Conservation (phyloP, 2,888 invertebrate species). For the Ormyrus rosae region DNA sequence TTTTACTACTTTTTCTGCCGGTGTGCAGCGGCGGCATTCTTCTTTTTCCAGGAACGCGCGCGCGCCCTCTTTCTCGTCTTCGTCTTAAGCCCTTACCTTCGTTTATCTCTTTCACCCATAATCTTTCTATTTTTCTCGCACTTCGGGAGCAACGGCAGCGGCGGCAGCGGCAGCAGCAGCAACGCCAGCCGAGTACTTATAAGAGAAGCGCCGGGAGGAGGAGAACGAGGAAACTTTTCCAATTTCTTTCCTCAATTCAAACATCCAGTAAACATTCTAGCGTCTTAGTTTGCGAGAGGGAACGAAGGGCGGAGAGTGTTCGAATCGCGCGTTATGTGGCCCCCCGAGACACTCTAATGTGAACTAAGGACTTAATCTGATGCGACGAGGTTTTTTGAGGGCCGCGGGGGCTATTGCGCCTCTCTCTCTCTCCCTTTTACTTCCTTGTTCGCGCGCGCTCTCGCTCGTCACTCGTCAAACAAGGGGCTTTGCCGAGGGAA, state of each 20-base stretch:
- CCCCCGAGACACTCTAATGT: conserved; percentile 1
- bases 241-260: conserved; percentile 65
- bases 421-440: too few relatives aligned
- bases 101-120: conserved; percentile 57
- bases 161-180: not conserved
- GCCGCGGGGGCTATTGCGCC: too few relatives aligned
- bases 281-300: not conserved
- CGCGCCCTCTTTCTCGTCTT: not conserved
- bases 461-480: too few relatives aligned
- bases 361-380: conserved; percentile 38
- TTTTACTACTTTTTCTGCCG: not conserved
- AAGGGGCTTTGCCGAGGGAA: too few relatives aligned
- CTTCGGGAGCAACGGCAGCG: conserved; percentile 13
- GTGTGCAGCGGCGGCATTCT: not conserved
- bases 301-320: not conserved
- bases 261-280: conserved; percentile 61
- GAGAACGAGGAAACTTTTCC: conserved; percentile 65
- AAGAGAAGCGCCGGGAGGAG: conserved; percentile 3
- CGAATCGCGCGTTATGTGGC: not conserved
- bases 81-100: conserved; percentile 54
- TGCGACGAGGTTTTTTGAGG: not conserved
- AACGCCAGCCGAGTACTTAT: not conserved
- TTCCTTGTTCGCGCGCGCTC: too few relatives aligned
- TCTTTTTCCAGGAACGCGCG: not conserved
- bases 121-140: conserved; percentile 56